Evolutionary conservation across 2,888 invertebrate species (phyloP).

Genomic region (Parapristionchus giblindavisi): DNA sequence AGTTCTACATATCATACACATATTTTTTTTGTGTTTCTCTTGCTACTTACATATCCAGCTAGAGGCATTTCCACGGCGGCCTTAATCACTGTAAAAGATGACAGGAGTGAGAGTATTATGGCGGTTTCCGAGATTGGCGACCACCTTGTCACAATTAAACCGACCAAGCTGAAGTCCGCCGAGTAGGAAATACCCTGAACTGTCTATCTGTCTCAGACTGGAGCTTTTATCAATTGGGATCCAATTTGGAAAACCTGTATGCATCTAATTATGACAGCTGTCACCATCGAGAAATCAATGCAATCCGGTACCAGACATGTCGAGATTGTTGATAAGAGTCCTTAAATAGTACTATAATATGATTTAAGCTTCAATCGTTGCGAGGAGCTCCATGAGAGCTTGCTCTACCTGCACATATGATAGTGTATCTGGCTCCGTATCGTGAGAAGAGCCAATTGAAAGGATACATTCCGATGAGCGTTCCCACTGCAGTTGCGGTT

Average conservation of each 20-base stretch:
- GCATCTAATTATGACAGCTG: conserved; percentile 47
- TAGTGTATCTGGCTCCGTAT: conserved; percentile 43
- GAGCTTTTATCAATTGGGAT: no score
- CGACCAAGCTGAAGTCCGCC: conserved; percentile 51
- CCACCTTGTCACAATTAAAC: conserved; percentile 48
- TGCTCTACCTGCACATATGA: conserved; percentile 40
- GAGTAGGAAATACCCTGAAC: conserved; percentile 46
- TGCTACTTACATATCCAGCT: conserved; percentile 46
- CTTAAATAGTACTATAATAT: conserved; percentile 1
- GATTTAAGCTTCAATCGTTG: not conserved
- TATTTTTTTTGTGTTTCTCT: not conserved
- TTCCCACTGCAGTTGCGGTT: conserved; percentile 51
- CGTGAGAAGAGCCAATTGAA: conserved; percentile 46
- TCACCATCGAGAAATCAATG: conserved; percentile 45
- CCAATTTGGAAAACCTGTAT: no score
- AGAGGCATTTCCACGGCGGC: conserved; percentile 49
- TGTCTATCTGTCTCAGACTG: no score
- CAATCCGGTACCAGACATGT: conserved; percentile 46
- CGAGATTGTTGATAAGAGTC: conserved; percentile 41
- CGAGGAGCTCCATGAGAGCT: not conserved
- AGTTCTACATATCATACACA: not conserved
- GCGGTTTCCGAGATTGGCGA: conserved; percentile 43
- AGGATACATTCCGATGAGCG: conserved; percentile 52
- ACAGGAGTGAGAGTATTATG: conserved; percentile 40
- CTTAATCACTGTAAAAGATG: conserved; percentile 46